These are phyloP conservation scores for Morpho helenor DNA, from an alignment of 2,888 invertebrate genomes.

Conservation along the genomic window DNA sequence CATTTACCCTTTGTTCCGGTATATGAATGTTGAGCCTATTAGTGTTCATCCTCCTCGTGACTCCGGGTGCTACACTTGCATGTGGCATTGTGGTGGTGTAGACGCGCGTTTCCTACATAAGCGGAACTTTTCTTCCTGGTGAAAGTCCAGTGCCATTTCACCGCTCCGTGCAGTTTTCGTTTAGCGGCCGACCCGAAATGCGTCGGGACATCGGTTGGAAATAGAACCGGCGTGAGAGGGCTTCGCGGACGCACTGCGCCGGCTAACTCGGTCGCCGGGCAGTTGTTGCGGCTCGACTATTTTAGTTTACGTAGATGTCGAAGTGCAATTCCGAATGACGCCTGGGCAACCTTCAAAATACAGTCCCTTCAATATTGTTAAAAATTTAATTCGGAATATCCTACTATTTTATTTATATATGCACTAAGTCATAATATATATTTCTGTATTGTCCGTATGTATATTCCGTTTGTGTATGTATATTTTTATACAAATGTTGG, in stretches of 20 bases:
- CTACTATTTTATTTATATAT: too few species aligned
- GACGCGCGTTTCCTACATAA: slow-evolving; percentile 59
- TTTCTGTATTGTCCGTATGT: too few species aligned
- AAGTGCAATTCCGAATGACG: slow-evolving; percentile 71
- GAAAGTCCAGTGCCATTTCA: slow-evolving; percentile 75
- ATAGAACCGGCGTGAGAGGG: slow-evolving; percentile 76
- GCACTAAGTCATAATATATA: too few species aligned
- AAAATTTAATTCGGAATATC: too few species aligned
- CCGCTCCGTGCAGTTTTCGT: slow-evolving; percentile 60
- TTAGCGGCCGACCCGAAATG: slow-evolving; percentile 62
- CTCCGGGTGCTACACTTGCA: slow-evolving; percentile 37
- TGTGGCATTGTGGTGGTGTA: slow-evolving; percentile 57
- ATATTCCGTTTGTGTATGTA: too few species aligned
- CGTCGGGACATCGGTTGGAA: slow-evolving; percentile 67
- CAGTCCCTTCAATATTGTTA: slow-evolving; percentile 11
- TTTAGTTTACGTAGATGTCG: slow-evolving; percentile 77
- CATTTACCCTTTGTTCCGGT: slow-evolving; percentile 48
- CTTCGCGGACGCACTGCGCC: slow-evolving; percentile 69
- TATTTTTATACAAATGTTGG: too few species aligned
- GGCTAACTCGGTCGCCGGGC: slow-evolving; percentile 76
- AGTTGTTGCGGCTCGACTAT: slow-evolving; percentile 67
- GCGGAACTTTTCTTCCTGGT: slow-evolving; percentile 64
- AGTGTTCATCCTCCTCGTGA: slow-evolving; percentile 38
- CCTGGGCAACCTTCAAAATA: slow-evolving; percentile 61
- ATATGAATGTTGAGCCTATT: slow-evolving; percentile 57